Evolutionary conservation across 2,113 vertebrate species (phyloP).

Genomic region (Eonycteris spelaea): DNA sequence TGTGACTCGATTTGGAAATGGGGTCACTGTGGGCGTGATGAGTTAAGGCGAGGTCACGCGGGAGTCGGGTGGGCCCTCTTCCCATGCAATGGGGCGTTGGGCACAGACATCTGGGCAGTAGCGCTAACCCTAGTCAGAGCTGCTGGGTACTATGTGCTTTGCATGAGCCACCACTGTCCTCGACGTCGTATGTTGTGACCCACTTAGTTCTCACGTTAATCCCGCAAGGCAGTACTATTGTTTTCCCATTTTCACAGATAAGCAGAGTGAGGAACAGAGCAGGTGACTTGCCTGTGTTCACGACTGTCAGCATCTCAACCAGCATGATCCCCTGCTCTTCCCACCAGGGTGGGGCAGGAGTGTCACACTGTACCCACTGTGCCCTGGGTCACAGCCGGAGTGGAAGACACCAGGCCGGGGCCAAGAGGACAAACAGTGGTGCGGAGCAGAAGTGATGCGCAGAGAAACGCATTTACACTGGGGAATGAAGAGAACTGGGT

Average conservation of each 20-base stretch:
- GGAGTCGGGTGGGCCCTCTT: not conserved
- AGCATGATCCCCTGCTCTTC: not conserved
- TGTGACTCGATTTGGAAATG: not conserved
- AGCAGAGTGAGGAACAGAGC: not conserved
- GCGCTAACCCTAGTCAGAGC: not conserved
- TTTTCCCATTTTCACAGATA: not conserved
- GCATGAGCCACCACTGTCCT: not conserved
- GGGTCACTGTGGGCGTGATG: not conserved
- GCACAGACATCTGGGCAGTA: not conserved
- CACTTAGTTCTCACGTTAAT: not conserved
- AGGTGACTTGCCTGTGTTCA: not conserved
- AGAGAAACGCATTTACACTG: not conserved
- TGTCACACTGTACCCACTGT: accelerated
- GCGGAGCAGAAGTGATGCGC: accelerated
- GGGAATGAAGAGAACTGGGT: accelerated
- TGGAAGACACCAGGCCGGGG: accelerated
- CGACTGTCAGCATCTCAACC: not conserved
- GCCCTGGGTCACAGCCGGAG: accelerated
- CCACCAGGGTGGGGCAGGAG: too few relatives aligned
- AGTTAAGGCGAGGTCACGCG: not conserved
- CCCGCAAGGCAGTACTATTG: accelerated
- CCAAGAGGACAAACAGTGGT: accelerated
- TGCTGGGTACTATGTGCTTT: not conserved
- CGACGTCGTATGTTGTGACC: accelerated
- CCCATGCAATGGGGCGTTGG: not conserved